A percentile compares a stretch with the other conserved stretches of the same genome.
phyloP scores from a whole-genome alignment of 2,113 vertebrate species.

The human (Homo sapiens) region DNA sequence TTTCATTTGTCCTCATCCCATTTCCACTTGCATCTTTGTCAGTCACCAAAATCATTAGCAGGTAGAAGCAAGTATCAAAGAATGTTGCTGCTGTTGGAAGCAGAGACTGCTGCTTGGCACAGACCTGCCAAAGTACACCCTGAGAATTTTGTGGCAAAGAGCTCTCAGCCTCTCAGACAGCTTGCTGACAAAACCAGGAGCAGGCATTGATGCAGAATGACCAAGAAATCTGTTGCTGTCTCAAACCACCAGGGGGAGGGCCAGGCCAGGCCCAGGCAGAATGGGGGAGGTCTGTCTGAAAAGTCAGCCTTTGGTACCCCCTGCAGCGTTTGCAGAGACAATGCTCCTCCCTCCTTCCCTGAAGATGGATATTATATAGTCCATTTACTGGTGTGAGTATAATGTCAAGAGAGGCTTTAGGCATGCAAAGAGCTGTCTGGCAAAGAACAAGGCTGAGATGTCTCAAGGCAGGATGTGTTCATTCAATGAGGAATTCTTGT shows the following conservation, averaged over 20 bases:
- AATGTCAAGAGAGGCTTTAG: constrained; percentile 6
- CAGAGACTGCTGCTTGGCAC: neutral
- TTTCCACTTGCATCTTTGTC: neutral
- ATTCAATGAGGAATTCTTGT: constrained; percentile 11
- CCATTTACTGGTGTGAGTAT: neutral
- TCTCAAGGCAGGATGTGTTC: neutral
- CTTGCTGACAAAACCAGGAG: neutral
- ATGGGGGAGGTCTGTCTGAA: neutral
- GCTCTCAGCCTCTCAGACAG: neutral
- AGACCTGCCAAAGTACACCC: neutral
- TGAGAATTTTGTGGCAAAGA: neutral
- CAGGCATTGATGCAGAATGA: neutral
- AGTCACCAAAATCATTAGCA: neutral
- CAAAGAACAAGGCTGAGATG: neutral
- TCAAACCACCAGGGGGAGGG: constrained; percentile 13
- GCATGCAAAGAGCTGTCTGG: neutral
- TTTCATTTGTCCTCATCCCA: constrained; percentile 25
- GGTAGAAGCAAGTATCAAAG: neutral
- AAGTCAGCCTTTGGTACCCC: neutral
- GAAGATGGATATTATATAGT: neutral
- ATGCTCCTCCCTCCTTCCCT: neutral
- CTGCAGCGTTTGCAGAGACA: neutral
- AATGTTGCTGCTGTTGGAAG: neutral
- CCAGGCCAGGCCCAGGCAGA: neutral
- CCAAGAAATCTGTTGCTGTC: neutral